Percentiles rank a stretch among this genome's conserved stretches.
Conservation (phyloP, 1,140 invertebrate species). For the Bombus soroeensis region DNA sequence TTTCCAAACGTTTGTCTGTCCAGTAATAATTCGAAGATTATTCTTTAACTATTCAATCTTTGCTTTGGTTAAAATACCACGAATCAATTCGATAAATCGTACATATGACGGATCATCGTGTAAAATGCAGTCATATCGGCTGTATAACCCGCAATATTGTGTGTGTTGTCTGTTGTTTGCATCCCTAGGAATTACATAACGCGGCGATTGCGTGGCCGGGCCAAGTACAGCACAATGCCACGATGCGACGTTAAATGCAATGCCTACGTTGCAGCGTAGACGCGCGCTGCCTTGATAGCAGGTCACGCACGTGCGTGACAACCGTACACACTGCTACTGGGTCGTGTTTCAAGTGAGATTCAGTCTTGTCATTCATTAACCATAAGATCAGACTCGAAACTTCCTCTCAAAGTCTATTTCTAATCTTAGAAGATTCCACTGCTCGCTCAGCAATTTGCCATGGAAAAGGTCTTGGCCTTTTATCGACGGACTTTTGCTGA, state of each 20-base stretch:
- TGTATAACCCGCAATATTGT: background rate
- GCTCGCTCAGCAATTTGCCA: background rate
- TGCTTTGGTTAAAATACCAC: background rate
- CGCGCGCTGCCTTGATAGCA: background rate
- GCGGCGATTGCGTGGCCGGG: constrained; percentile 16
- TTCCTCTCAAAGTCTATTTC: background rate
- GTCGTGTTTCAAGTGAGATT: background rate
- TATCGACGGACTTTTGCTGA: background rate
- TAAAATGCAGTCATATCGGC: background rate
- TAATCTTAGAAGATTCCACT: background rate
- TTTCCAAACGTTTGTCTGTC: background rate
- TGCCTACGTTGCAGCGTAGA: background rate
- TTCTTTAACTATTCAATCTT: background rate
- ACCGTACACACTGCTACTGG: background rate
- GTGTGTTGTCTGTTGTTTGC: background rate
- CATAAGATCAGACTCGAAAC: background rate
- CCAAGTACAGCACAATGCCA: constrained; percentile 33
- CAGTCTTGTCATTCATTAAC: constrained; percentile 24
- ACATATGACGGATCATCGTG: background rate
- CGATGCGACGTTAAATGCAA: constrained; percentile 18
- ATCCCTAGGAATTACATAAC: constrained; percentile 22
- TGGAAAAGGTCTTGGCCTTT: background rate
- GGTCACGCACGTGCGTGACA: constrained; percentile 32
- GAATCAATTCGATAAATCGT: background rate
- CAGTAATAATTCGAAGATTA: no score